A percentile compares a stretch with the other conserved stretches of the same genome.
phyloP scores from a whole-genome alignment of 2,797 vertebrate species.

The Dallia pectoralis region DNA sequence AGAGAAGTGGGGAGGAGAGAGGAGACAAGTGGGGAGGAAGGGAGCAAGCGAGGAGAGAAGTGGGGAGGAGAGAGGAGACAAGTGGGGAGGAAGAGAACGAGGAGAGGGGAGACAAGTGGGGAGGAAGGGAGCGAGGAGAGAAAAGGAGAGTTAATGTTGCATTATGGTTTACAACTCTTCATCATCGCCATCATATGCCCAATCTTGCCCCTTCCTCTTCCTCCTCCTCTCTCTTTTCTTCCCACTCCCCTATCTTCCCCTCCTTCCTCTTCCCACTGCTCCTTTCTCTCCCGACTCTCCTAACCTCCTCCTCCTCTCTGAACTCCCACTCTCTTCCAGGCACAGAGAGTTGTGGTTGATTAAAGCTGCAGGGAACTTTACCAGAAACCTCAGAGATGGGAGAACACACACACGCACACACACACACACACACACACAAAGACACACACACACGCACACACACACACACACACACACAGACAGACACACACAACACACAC shows the following conservation, averaged over 20 bases:
- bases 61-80: not conserved
- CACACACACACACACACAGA: slow-evolving; percentile 15
- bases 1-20: no score
- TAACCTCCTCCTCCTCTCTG: not conserved
- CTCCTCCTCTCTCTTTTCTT: not conserved
- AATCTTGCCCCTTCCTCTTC: not conserved
- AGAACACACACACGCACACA: slow-evolving; percentile 6
- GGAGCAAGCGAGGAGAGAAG: not conserved
- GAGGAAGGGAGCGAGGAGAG: no score
- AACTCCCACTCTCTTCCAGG: not conserved
- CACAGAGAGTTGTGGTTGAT: slow-evolving; percentile 36
- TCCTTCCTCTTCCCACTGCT: no score
- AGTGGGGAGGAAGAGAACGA: not conserved
- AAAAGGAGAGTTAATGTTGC: not conserved
- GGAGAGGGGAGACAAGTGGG: not conserved
- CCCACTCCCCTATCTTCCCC: not conserved
- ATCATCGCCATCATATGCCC: not conserved
- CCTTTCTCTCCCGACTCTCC: not conserved
- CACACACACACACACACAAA: slow-evolving; percentile 6
- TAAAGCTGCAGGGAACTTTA: slow-evolving; percentile 34
- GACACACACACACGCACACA: slow-evolving; percentile 4
- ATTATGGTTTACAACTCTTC: no score
- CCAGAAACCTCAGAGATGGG: slow-evolving; percentile 43
- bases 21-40: not conserved
- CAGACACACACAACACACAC: not conserved